phyloP scores from a whole-genome alignment of 64 coral and sea anemone species.

The Catalaphyllia jardinei region DNA sequence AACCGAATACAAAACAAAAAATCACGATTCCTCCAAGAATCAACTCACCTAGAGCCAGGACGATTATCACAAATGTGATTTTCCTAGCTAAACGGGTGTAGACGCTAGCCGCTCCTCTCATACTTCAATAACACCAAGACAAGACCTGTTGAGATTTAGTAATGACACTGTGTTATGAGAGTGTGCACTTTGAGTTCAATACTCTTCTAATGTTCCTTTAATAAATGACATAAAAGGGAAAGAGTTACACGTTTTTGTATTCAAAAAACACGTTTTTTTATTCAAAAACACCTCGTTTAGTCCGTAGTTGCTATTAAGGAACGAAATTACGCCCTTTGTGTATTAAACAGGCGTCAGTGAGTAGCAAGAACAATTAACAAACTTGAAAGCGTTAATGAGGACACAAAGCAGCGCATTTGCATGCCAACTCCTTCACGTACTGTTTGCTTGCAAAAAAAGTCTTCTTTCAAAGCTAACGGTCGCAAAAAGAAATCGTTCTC shows the following conservation, averaged over 20 bases:
- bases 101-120: not conserved
- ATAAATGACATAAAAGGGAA: not conserved
- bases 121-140: not conserved
- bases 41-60: not conserved
- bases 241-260: conserved; percentile 5
- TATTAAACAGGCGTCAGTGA: too few relatives aligned
- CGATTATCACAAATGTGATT: not conserved
- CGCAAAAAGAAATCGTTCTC: too few relatives aligned
- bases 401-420: not conserved
- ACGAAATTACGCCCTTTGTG: not conserved
- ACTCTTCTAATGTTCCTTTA: not conserved
- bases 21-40: not conserved
- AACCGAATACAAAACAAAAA: not conserved
- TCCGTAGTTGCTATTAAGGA: not conserved
- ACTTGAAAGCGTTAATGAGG: not conserved
- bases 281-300: conserved; percentile 24
- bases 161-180: too few relatives aligned
- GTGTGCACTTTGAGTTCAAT: not conserved
- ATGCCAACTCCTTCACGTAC: not conserved
- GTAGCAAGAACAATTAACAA: not conserved
- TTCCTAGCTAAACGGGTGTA: not conserved
- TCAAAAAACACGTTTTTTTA: conserved; percentile 10
- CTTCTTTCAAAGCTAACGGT: too few relatives aligned
- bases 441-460: too few relatives aligned
- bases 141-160: too few relatives aligned